These are phyloP conservation scores for Graphium colonna DNA, from an alignment of 2,888 invertebrate species.

Conservation along the genomic window DNA sequence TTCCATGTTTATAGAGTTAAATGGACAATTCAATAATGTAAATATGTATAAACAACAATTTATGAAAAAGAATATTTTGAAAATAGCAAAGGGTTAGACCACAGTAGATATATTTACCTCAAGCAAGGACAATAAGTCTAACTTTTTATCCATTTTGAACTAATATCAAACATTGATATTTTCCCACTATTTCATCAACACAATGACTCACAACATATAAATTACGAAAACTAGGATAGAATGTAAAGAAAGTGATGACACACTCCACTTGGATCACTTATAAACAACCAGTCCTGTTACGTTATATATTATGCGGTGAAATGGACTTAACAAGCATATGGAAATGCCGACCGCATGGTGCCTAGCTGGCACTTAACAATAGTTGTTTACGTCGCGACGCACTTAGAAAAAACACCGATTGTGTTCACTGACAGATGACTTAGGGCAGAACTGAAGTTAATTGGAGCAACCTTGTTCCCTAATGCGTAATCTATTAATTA, in stretches of 20 bases:
- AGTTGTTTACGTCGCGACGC: slow-evolving; percentile 57
- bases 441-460: slow-evolving; percentile 32
- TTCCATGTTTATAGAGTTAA: slow-evolving; percentile 18
- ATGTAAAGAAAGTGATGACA: slow-evolving; percentile 35
- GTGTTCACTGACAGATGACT: slow-evolving; percentile 30
- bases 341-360: slow-evolving; percentile 71
- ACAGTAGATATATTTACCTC: slow-evolving; percentile 57
- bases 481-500: slow-evolving; percentile 51
- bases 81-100: slow-evolving; percentile 20
- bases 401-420: slow-evolving; percentile 27
- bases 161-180: slow-evolving; percentile 46
- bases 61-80: slow-evolving; percentile 19
- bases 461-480: slow-evolving; percentile 47
- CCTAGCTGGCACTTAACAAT: slow-evolving; percentile 63
- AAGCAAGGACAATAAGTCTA: slow-evolving; percentile 72
- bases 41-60: slow-evolving; percentile 5
- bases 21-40: background rate
- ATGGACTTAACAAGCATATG: slow-evolving; percentile 60
- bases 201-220: slow-evolving; percentile 44
- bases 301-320: slow-evolving; percentile 32
- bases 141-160: slow-evolving; percentile 70
- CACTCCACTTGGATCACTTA: slow-evolving; percentile 40
- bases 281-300: slow-evolving; percentile 26
- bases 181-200: slow-evolving; percentile 47
- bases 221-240: slow-evolving; percentile 33